phyloP scores from a whole-genome alignment of 2,888 invertebrate species.

The Limnephilus marmoratus region DNA sequence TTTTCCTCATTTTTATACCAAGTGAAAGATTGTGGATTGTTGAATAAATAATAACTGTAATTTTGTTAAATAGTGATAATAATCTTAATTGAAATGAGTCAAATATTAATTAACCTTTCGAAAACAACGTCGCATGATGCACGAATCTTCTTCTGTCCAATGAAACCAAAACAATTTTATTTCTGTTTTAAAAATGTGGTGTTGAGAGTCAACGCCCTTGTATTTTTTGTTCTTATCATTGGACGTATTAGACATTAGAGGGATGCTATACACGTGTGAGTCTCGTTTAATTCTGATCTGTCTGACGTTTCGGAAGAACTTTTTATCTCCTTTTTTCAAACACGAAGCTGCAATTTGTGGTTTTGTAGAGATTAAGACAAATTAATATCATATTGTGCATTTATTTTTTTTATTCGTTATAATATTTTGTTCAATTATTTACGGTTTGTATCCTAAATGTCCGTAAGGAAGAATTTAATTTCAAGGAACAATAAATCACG shows the following conservation, averaged over 20 bases:
- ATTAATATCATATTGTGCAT: neutral
- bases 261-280: neutral
- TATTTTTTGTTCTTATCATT: neutral
- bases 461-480: too few species aligned
- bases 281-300: neutral
- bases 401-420: too few species aligned
- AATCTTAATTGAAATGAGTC: neutral
- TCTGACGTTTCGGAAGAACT: neutral
- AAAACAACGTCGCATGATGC: slow-evolving; percentile 2
- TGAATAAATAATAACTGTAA: neutral
- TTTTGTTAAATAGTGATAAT: neutral
- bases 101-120: neutral
- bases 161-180: neutral
- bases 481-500: too few species aligned
- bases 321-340: neutral
- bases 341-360: neutral
- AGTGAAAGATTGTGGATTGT: too few species aligned
- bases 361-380: neutral
- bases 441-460: too few species aligned
- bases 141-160: neutral
- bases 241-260: neutral
- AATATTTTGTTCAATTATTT: too few species aligned
- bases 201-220: neutral
- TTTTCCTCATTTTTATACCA: too few species aligned
- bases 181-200: neutral